Evolutionary conservation across 2,113 vertebrate species (phyloP), one percentile per base, ranked within the genome.

Genomic region (Probosciger aterrimus): DNA sequence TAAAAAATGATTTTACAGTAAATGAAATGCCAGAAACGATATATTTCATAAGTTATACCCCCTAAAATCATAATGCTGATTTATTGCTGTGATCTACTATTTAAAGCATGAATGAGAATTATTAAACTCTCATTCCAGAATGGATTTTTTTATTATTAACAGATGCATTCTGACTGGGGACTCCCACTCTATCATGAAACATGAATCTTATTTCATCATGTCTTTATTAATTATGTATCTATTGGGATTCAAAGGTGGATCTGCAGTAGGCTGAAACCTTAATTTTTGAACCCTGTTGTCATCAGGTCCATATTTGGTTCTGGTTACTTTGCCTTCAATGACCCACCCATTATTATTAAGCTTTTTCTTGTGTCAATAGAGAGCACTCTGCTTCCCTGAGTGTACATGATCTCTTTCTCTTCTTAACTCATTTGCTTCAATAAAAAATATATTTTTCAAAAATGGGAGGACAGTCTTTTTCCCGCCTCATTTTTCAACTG

Each of bases 401-500:
- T 73, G 18, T 37, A 53, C 39, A 93, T 70, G 81, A 95, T 71
- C 10, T 59, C n/a, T 70, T 75, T 93, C 18, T 90, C 49, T 73
- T 97, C 92, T 89, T 95, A 76, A 65, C 39, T 69, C 49, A 60
- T 96, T 93, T 95, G 47, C 39, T 93, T 94, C 91, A 96, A 97
- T 95, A 96, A 97, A 97, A 97, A 82, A 23, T 39, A 80, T 43
- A 96, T 97, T 96, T 97, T 96, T 97, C 80, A 97, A 80, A 95
- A 97, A 59, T 82, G 82, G 68, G 87, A 96, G 78, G 92, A 95
- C 65, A 85, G 53, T 94, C 64, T 82, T 95, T 97, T 65, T 55
- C 93, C 92, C 3, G 1, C 68, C 75, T 97, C 96, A 98, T 98
- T 98, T 98, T 97, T 98, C 97, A 98, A 95, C 67, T 71, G 91